Evolutionary conservation across 2,113 vertebrate species (phyloP).

Genomic region (Lophochroa leadbeateri): DNA sequence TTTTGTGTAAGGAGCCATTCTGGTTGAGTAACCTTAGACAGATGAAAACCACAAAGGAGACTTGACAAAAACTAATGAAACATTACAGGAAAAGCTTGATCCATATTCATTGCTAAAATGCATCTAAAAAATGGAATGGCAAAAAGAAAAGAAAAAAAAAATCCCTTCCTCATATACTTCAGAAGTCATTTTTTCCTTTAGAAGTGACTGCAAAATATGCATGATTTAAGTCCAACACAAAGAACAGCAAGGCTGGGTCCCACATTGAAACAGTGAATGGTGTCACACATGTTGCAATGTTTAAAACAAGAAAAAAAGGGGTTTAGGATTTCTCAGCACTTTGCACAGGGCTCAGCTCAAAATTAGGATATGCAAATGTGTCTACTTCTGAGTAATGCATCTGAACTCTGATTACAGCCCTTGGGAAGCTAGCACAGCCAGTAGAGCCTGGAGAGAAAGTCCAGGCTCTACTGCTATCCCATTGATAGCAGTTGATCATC

Average conservation of each 20-base stretch:
- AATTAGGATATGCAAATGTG: background rate
- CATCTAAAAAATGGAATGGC: background rate
- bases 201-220: background rate
- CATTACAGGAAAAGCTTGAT: background rate
- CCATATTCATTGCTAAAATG: background rate
- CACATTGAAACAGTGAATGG: background rate
- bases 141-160: background rate
- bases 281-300: background rate
- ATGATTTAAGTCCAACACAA: background rate
- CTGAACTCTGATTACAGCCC: background rate
- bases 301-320: background rate
- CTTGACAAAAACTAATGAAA: conserved; percentile 8
- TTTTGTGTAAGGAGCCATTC: background rate
- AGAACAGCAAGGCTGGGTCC: background rate
- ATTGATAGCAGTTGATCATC: background rate
- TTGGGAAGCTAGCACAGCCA: background rate
- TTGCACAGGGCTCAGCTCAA: background rate
- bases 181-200: background rate
- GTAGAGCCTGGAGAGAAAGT: background rate
- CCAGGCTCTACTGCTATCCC: accelerated
- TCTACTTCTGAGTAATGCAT: background rate
- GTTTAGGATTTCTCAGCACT: background rate
- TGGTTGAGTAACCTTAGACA: background rate
- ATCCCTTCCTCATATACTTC: background rate
- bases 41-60: background rate